Evolutionary conservation across 2,888 invertebrate species (phyloP).

Genomic region (Lamellibrachia satsuma): DNA sequence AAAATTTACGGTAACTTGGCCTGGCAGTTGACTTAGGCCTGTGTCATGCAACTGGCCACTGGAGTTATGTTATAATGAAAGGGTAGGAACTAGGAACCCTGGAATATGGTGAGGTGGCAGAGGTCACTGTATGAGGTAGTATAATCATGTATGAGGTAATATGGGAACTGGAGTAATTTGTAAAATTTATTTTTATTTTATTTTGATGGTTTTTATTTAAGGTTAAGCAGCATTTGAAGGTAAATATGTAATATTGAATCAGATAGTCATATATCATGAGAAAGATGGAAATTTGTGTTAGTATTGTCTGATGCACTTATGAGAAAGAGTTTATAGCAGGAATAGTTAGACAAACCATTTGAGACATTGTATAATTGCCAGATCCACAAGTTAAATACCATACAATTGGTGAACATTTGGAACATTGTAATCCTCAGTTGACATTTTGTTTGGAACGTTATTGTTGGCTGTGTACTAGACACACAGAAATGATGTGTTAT

Average conservation of each 20-base stretch:
- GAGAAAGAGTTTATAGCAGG: neutral
- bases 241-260: neutral
- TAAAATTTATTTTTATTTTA: too few relatives aligned
- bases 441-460: neutral
- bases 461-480: neutral
- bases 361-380: neutral
- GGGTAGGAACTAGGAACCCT: too few relatives aligned
- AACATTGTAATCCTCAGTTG: neutral
- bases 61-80: too few relatives aligned
- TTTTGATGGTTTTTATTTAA: neutral
- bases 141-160: too few relatives aligned
- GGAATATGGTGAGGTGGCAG: too few relatives aligned
- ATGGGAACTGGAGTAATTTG: too few relatives aligned
- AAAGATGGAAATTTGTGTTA: neutral
- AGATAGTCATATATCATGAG: neutral
- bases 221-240: neutral
- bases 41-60: too few relatives aligned
- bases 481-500: neutral
- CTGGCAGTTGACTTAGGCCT: too few relatives aligned
- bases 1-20: too few relatives aligned
- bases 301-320: neutral
- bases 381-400: neutral
- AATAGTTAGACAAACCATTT: neutral
- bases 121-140: too few relatives aligned
- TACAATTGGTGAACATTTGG: too few relatives aligned